Base-by-base conservation (phyloP, 2,797 vertebrate genomes). In the Parauchenoglanis punctatus region DNA sequence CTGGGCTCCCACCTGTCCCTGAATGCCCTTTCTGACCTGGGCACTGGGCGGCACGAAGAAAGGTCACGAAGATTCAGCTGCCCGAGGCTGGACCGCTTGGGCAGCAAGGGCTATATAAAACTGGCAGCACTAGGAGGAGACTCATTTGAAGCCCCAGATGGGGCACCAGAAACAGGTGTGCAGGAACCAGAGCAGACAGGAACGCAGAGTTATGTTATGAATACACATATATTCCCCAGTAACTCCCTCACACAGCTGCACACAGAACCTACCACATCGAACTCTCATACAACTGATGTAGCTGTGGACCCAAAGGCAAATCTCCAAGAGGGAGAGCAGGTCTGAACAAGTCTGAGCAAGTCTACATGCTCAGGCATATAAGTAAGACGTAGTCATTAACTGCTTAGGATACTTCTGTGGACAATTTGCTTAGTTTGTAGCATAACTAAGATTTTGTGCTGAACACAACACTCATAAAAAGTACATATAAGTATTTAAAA, bases 31-130 rank as follows among this genome's bases (percentile, higher is more conserved):
- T 92, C 95, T 15, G 95, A 96, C 87, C 94, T 94, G 10, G 93
- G 90, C 65, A 95, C 85, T 59, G 87, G 93, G 81, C 90, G 91
- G 28, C 94, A 93, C 58, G 93, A 95, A n/a, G 96, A 96, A 84
- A 90, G 90, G 88, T 94, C 90, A 63, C 91, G 95, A 87, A 94
- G 96, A 89, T 96, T 95, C 92, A 97, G 95, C 93, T 96, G 96
- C 92, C 97, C 97, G 61, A 96, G 94, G 52, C 94, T 96, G 89
- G 97, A 97, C 88, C 96, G 95, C 85, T 95, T 94, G 65, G 97
- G 97, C 96, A 97, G 97, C 94, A 98, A 98, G 97, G 97, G 98
- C 96, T 98, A 99, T 95, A 96, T 96, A 90, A 97, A 97, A 81
- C 95, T 98, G 91, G 94, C 94, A 89, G 97, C 97, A 88, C 91